Percentiles rank a stretch among this genome's conserved stretches.
Conservation (phyloP, 2,888 invertebrate species). For the Nomada fabriciana region DNA sequence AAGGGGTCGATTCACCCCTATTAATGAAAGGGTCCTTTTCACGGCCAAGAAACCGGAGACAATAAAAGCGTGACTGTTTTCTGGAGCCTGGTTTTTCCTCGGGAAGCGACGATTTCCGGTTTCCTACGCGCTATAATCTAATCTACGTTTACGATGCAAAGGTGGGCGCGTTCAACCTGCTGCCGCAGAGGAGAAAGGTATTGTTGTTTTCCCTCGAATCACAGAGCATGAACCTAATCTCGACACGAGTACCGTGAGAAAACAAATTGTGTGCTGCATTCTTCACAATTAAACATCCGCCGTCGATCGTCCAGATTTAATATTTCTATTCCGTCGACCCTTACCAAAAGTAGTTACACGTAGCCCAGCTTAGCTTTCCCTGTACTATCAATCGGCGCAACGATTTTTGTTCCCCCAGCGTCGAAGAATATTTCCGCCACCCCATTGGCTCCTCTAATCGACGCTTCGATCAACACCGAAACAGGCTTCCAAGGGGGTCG, state of each 20-base stretch:
- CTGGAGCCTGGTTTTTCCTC: slow-evolving; percentile 33
- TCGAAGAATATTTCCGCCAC: background rate
- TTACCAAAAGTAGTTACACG: no score
- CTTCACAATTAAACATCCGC: slow-evolving; percentile 35
- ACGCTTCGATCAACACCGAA: slow-evolving; percentile 57
- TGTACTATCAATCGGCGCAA: no score
- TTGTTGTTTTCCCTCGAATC: slow-evolving; percentile 63
- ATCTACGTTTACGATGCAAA: slow-evolving; percentile 68
- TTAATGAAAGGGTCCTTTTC: slow-evolving; percentile 81
- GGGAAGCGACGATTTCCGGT: slow-evolving; percentile 64
- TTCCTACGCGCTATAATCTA: slow-evolving; percentile 67
- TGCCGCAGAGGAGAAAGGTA: slow-evolving; percentile 50
- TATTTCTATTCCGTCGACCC: no score
- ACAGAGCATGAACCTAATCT: slow-evolving; percentile 49
- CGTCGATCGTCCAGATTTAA: background rate
- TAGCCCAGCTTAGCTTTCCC: no score
- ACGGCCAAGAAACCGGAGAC: slow-evolving; percentile 66
- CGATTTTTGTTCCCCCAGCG: background rate
- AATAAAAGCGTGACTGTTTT: slow-evolving; percentile 69
- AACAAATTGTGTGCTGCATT: slow-evolving; percentile 7
- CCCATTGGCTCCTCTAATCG: slow-evolving; percentile 59
- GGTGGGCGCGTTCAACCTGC: slow-evolving; percentile 27
- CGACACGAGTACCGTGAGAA: slow-evolving; percentile 62
- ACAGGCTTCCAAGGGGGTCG: slow-evolving; percentile 64
- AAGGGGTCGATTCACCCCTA: slow-evolving; percentile 73